Base-by-base conservation (phyloP, 2,888 invertebrate species). In the Quadroppia sp. region DNA sequence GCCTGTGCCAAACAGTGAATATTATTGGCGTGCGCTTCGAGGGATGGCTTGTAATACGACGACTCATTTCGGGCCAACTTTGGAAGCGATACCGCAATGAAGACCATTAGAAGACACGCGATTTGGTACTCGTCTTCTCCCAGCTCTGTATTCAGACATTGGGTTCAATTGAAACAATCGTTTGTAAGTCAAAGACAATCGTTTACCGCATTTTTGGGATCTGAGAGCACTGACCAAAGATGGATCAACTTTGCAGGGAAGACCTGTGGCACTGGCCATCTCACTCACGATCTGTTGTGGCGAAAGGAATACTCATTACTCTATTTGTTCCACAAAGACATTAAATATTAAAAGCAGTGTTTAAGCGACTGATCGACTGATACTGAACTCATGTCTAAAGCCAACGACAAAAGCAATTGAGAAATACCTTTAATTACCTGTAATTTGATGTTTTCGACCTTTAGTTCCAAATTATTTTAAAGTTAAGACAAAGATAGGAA, bases 1-100 rank as follows among this genome's bases (percentile, higher is more conserved):
- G 97, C 96, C 61, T 93, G 88, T 0, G 98, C 95, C 87, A 99
- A 91, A 81, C 99, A 99, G 82, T 99, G 99, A 76, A 94, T 94
- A 82, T 99, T 99, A 84, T 99, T 99, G n/a, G 93, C 89, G 82
- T 99, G 97, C 0, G 95, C 83, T 80, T 83, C 83, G 15, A 84
- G 79, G 7, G 81, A 79, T 20, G 84, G 82, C 76, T 82, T 83
- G 79, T 81, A 84, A 73, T 81, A 92, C 0, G 95, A 93, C 72
- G 88, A 89, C 76, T 97, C 96, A 79, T 89, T 91, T 75, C 91
- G 87, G 1, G 98, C 96, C 71, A 99, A 85, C 82, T 94, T 91
- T 1, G 98, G 98, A 79, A 99, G 89, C 0, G 97, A 94, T 20
- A 99, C 96, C 0, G 99, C 98, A 0, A 99, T 93, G 82, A 98